Evolutionary conservation across 2,113 vertebrate species (phyloP).

Genomic region (Boleophthalmus pectinirostris): DNA sequence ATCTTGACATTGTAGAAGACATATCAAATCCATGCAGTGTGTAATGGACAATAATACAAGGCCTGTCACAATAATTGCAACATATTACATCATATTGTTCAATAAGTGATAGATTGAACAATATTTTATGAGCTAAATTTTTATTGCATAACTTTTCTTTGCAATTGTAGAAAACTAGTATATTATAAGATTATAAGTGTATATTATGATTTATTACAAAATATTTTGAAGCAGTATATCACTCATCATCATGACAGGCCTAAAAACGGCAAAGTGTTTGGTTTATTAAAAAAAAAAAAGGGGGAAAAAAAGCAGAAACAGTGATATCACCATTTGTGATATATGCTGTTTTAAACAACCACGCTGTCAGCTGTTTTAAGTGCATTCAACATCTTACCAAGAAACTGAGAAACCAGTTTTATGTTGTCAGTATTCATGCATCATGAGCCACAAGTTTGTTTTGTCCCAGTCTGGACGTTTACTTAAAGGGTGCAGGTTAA

Average conservation of each 20-base stretch:
- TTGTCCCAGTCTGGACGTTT: conserved; percentile 20
- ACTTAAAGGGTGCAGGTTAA: conserved; percentile 29
- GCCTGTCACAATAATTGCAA: not conserved
- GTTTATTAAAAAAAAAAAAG: not conserved
- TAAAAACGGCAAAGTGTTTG: not conserved
- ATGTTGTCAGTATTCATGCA: conserved; percentile 43
- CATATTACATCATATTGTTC: not conserved
- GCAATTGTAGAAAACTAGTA: not conserved
- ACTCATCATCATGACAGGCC: not conserved
- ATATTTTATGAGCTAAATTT: not conserved
- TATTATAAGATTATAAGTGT: not conserved
- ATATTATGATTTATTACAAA: not conserved
- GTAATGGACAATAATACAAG: not conserved
- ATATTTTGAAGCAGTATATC: not conserved
- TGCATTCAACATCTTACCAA: conserved; percentile 23
- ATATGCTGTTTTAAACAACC: conserved; percentile 35
- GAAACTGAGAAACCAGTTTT: conserved; percentile 37
- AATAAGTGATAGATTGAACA: not conserved
- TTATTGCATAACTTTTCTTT: not conserved
- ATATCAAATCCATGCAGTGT: not conserved
- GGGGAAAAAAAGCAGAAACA: conserved; percentile 14
- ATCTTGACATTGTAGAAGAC: not conserved
- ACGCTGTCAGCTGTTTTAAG: conserved; percentile 19
- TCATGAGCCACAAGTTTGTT: conserved; percentile 22
- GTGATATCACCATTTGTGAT: conserved; percentile 34